phyloP scores from a whole-genome alignment of 1,140 invertebrate genomes.

The Drosophila obscura region DNA sequence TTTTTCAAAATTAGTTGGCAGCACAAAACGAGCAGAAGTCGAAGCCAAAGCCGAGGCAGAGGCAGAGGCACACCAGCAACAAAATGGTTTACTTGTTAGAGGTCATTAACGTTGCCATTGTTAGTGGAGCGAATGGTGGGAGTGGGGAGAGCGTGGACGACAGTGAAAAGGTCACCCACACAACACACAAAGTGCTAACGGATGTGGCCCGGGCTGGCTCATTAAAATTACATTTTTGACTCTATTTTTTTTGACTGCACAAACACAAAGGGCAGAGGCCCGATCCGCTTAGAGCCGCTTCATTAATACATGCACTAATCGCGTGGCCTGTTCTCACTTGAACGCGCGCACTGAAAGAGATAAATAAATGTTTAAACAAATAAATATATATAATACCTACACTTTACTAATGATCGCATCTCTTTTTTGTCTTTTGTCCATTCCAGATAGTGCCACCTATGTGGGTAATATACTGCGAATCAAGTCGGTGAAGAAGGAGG shows the following conservation, averaged over 20 bases:
- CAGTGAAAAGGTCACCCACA: constrained; percentile 67
- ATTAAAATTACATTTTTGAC: constrained; percentile 70
- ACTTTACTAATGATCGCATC: not conserved
- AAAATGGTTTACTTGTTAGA: constrained; percentile 80
- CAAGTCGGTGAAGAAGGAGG: constrained; percentile 91
- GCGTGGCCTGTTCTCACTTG: constrained; percentile 49
- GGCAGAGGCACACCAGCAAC: constrained; percentile 22
- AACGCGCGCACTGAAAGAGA: constrained; percentile 41
- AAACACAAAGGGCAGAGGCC: constrained; percentile 54
- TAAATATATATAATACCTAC: not conserved
- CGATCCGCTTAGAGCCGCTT: constrained; percentile 42
- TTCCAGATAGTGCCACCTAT: constrained; percentile 84
- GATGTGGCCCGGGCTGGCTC: constrained; percentile 62
- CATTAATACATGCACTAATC: constrained; percentile 43
- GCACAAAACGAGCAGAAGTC: constrained; percentile 38
- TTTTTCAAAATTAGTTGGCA: constrained; percentile 63
- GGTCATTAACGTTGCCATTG: constrained; percentile 78
- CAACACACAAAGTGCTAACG: constrained; percentile 42
- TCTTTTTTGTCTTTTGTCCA: not conserved
- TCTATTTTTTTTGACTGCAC: constrained; percentile 41
- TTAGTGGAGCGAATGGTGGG: constrained; percentile 28
- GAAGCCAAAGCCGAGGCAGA: too few species aligned
- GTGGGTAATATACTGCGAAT: constrained; percentile 95
- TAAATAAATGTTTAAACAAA: not conserved
- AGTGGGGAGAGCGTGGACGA: constrained; percentile 21